Base-by-base conservation (phyloP, 2,113 vertebrate genomes). In the Amia ocellicauda region DNA sequence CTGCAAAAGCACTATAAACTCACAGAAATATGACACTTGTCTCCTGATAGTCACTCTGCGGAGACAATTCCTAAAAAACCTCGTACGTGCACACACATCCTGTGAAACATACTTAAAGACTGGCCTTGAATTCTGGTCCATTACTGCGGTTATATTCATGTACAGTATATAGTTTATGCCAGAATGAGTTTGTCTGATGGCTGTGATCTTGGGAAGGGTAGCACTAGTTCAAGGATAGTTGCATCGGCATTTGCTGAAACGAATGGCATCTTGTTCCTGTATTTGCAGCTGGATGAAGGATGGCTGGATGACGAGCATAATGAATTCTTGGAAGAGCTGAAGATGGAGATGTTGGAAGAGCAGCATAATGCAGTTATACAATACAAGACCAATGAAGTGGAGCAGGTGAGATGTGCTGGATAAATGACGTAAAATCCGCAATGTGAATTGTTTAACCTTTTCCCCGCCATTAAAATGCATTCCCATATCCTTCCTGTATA, bases 271-370 rank as follows among this genome's bases (percentile, higher is more conserved):
- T 5, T 11, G 11, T 11, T 36, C 31, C 23, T 11, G 24, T 60
- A 3, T 53, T 31, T 60, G 68, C 83, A 98, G 96, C 80, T 98
- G 88, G 95, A 98, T 74, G 96, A 98, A 78, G 90, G 91, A 71
- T 98, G 96, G 96, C 83, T 98, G 79, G 95, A 98, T 81, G 95
- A 99, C 86, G 96, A 99, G 81, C 94, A 96, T 77, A 94, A 91
- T 58, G 94, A 95, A 82, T 96, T 95, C 86, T 88, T 99, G 74
- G 96, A 99, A 86, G 94, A 99, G 83, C 88, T 99, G 82, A 95
- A 96, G 82, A 89, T 95, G 86, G 93, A 96, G 81, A 89, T 94
- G 91, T 62, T 99, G 85, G 94, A 97, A 83, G 94, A 98, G 71
- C 91, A 94, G 76, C 91, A 86, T 81, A 88, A 92, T 69, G 93